Evolutionary conservation across 2,888 invertebrate genomes (phyloP), one percentile per base, ranked within the genome.

Genomic region (Drosophila histrio): DNA sequence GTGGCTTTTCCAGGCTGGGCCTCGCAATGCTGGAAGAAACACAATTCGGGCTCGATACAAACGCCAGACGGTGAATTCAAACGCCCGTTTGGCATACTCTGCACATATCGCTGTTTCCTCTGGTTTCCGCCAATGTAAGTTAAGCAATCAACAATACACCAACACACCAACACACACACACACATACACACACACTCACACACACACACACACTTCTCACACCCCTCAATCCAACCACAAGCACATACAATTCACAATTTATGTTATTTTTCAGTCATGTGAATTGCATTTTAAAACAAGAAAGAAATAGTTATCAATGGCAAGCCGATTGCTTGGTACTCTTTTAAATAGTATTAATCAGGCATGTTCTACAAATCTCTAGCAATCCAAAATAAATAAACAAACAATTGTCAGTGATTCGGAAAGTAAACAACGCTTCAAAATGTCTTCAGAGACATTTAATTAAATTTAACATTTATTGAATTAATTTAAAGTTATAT

Each of bases 111-210:
- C 54, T 91, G 91, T 61, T 90, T 90, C 72, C 77, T 91, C 72
- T 91, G 91, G 91, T 91, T 91, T 84, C 90, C 90, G 59, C 91
- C 91, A 67, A 79, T 91, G 91, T 91, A 83, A 91, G 91, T 91
- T 72, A 56, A 72, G 56, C 79, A 69, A 64, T 57, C 67, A 72
- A 21, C 72, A 58, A 77, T 64, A 22, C 26, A 57, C 26, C 39
- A 36, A 47, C 15, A 36, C 30, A 28, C 15, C 24, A 32, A 54
- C 17, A 24, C 46, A 41, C 24, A 32, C 11, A 47, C 43, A 13
- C 15, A 34, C 21, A 24, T 28, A 30, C 8, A 15, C 24, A 52
- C 39, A 59, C 24, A 43, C 15, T 21, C 28, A 56, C 8, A 32
- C 1, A 24, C 13, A 13, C 30, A 50, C 44, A 47, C 30, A 49